Evolutionary conservation across 2,113 vertebrate genomes (phyloP).

Genomic region (Coptodon rendalli): DNA sequence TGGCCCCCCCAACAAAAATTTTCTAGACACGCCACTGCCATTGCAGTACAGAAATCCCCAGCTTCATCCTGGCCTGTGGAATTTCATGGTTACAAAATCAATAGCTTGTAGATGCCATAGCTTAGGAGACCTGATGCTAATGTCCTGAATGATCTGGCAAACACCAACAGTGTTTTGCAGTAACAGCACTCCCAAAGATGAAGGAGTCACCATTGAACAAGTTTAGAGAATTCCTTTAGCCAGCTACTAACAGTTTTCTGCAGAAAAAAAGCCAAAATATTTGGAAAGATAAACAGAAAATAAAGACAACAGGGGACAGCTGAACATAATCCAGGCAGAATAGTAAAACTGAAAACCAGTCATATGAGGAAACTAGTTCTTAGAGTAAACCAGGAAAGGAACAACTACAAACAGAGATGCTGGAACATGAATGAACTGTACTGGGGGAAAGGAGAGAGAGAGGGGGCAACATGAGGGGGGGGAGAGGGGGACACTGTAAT

Average conservation of each 20-base stretch:
- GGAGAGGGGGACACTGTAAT: not conserved
- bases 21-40: too few relatives aligned
- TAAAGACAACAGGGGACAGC: not conserved
- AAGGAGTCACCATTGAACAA: not conserved
- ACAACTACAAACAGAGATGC: not conserved
- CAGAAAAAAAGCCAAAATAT: not conserved
- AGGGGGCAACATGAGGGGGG: not conserved
- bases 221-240: not conserved
- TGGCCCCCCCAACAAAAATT: too few relatives aligned
- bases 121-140: not conserved
- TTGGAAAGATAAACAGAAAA: not conserved
- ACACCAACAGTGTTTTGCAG: not conserved
- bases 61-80: not conserved
- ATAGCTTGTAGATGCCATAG: not conserved
- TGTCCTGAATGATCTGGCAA: not conserved
- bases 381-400: not conserved
- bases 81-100: not conserved
- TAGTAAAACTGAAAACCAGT: not conserved
- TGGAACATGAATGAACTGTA: not conserved
- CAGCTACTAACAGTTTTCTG: not conserved
- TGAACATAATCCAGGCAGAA: not conserved
- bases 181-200: not conserved
- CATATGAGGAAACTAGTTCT: not conserved
- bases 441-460: too few relatives aligned
- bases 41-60: not conserved